Base-by-base conservation (phyloP, 23 tunicate genomes). In the Pegea sp. region DNA sequence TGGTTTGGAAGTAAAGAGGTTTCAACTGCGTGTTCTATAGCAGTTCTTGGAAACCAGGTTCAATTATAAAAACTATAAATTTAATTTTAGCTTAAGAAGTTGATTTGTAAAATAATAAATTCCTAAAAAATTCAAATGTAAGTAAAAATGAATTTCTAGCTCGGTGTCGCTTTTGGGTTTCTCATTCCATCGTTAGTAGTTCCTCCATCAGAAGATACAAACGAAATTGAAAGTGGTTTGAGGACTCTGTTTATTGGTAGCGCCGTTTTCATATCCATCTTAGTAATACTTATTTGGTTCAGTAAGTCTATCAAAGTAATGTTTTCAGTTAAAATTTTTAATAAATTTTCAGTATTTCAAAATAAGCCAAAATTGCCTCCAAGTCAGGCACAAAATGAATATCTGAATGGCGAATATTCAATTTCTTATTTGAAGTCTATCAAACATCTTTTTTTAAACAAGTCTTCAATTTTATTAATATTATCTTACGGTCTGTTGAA, bases 31-130 rank as follows among this genome's bases (percentile, higher is more conserved):
- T 76, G 89, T 30, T 64, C 97, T 2, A 75, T 87, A 7, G 97
- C 79, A 0, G 97, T 87, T 51, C 76, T 87, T 53, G 97, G 97
- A 27, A 86, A 86, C 48, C 96, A 86, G 68, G 76, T 81, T 38
- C 16, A 38, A 38, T n/a, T 38, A 38, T 38, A 38, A 8, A 11
- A 38, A 38, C 11, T 38, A 8, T 8, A 38, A 16, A 38, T 38
- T 38, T 38, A 38, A 38, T 38, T 8, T 38, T 38, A 38, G 16
- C 11, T 38, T 8, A 38, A 38, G 46, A 38, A 38, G 16, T 8
- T 38, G 11, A 8, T 16, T 38, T 38, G 46, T 16, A 8, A 16
- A 8, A 16, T 38, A 8, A 11, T 11, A 16, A 38, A 38, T 8
- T 38, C 46, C n/a, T n/a, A n/a, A 8, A 38, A 16, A 38, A 38